Percentiles rank a stretch among this genome's conserved stretches.
These are phyloP conservation scores for Eupithecia subfuscata DNA, from an alignment of 2,888 invertebrate genomes.

Conservation along the genomic window DNA sequence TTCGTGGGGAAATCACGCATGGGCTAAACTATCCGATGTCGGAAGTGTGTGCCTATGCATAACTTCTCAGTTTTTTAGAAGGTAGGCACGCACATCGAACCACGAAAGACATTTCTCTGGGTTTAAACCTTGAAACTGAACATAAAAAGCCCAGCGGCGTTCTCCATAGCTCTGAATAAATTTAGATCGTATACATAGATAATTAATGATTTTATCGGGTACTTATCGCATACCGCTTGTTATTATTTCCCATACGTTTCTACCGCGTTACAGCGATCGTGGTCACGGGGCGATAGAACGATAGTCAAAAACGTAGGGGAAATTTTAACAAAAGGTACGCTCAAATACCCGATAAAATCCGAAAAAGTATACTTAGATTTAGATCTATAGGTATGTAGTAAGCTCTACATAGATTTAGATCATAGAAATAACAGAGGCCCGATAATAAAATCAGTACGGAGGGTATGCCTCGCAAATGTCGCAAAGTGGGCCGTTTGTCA, in stretches of 20 bases:
- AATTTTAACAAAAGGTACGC: no score
- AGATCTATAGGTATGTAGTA: no score
- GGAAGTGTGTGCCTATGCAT: neutral
- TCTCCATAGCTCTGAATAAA: neutral
- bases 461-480: constrained; percentile 47
- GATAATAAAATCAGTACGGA: constrained; percentile 28
- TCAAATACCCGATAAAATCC: no score
- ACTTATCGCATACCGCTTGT: no score
- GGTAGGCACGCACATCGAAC: neutral
- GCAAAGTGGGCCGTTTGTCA: constrained; percentile 55
- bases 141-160: neutral
- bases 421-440: constrained; percentile 30
- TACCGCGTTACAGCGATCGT: no score
- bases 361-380: no score
- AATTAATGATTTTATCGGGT: no score
- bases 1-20: neutral
- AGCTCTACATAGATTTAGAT: constrained; percentile 16
- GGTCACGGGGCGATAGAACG: no score
- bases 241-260: no score
- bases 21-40: neutral
- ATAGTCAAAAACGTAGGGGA: no score
- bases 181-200: no score
- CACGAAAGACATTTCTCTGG: neutral
- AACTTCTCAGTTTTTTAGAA: neutral
- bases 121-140: neutral